A percentile compares a stretch with the other conserved stretches of the same genome.
Evolutionary conservation across 37 sponge, comb jelly and placozoan genomes (phyloP).

Genomic region (Axinella damicornis): DNA sequence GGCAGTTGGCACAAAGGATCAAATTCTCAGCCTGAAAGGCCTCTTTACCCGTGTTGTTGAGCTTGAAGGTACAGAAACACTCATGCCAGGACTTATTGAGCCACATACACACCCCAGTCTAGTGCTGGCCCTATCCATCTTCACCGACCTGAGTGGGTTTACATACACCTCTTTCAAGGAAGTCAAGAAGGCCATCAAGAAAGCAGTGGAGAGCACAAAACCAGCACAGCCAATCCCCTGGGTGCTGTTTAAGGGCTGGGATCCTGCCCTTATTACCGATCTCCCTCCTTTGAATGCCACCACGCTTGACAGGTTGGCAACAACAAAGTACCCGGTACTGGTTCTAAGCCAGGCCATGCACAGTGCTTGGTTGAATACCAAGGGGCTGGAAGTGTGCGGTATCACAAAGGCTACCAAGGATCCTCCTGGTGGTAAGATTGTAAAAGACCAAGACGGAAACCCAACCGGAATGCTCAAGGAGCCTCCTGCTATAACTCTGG

Average conservation of each 20-base stretch:
- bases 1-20: background rate
- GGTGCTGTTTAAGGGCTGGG: slow-evolving; percentile 56
- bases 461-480: slow-evolving; percentile 54
- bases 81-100: slow-evolving; percentile 76
- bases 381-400: slow-evolving; percentile 15
- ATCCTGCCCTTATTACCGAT: slow-evolving; percentile 24
- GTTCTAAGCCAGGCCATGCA: slow-evolving; percentile 37
- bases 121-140: too few relatives aligned
- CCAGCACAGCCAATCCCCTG: slow-evolving; percentile 29
- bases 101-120: slow-evolving; percentile 42
- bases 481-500: background rate
- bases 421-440: slow-evolving; percentile 26
- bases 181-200: background rate
- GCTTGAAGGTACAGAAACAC: slow-evolving; percentile 38
- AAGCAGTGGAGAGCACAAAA: background rate
- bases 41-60: background rate
- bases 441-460: slow-evolving; percentile 17
- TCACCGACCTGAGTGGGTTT: slow-evolving; percentile 6
- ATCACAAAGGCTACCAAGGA: slow-evolving; percentile 7
- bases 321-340: slow-evolving; percentile 27
- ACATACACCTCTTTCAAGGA: background rate
- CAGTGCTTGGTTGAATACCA: slow-evolving; percentile 44
- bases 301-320: slow-evolving; percentile 29
- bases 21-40: background rate
- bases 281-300: slow-evolving; percentile 44